phyloP scores from a whole-genome alignment of 2,888 invertebrate species.

The Panopea generosa region DNA sequence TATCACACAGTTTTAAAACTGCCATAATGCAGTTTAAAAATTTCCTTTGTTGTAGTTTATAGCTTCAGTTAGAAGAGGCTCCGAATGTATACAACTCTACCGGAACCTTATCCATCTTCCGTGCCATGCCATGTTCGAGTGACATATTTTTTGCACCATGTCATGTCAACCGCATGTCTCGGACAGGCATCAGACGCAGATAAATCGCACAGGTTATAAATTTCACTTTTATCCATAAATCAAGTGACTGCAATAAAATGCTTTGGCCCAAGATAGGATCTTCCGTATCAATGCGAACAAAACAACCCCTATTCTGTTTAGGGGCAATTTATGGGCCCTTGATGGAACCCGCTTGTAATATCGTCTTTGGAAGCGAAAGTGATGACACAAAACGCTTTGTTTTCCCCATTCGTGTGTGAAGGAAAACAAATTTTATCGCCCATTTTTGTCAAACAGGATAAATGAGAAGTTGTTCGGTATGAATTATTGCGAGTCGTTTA shows the following conservation, averaged over 20 bases:
- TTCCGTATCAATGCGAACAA: conserved; percentile 34
- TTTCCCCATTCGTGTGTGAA: conserved; percentile 55
- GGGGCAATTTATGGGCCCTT: conserved; percentile 51
- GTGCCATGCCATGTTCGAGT: too few species aligned
- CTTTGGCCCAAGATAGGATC: conserved; percentile 56
- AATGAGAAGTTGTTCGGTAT: conserved; percentile 42
- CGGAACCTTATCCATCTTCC: too few species aligned
- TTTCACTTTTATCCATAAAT: conserved; percentile 53
- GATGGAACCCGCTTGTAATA: conserved; percentile 52
- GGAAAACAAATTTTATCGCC: conserved; percentile 67
- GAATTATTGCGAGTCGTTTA: conserved; percentile 38
- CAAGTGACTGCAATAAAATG: conserved; percentile 59
- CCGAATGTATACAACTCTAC: too few species aligned
- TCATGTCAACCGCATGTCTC: not conserved
- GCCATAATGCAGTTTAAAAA: too few species aligned
- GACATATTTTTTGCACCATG: conserved; percentile 7
- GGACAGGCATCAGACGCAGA: conserved; percentile 21
- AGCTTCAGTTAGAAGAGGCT: too few species aligned
- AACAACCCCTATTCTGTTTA: conserved; percentile 56
- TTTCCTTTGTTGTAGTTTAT: too few species aligned
- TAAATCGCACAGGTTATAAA: conserved; percentile 61
- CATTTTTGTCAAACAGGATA: conserved; percentile 65
- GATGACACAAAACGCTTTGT: conserved; percentile 60
- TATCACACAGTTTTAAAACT: too few species aligned
- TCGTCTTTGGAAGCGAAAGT: conserved; percentile 46